A percentile compares a stretch with the other conserved stretches of the same genome.
These are phyloP conservation scores for Acleris emargana DNA, from an alignment of 2,888 invertebrate genomes.

Conservation along the genomic window DNA sequence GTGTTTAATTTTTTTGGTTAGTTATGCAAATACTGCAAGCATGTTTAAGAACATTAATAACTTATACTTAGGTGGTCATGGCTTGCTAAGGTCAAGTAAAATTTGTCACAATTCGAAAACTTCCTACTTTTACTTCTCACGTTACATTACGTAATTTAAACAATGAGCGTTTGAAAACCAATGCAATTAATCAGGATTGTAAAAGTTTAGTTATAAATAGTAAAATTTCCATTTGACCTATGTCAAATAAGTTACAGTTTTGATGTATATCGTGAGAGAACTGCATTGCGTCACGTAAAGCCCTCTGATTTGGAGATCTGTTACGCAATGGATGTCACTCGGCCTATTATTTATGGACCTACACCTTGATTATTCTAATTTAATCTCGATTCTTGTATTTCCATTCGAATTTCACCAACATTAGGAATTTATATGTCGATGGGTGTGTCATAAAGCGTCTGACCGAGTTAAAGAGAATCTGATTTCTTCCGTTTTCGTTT, in stretches of 20 bases:
- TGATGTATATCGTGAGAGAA: conserved; percentile 39
- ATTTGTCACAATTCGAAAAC: too few relatives aligned
- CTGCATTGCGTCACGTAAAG: conserved; percentile 21
- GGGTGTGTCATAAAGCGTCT: conserved; percentile 47
- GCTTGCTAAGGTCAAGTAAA: too few relatives aligned
- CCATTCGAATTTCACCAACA: conserved; percentile 57
- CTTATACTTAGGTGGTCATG: too few relatives aligned
- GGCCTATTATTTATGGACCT: conserved; percentile 53
- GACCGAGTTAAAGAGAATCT: conserved; percentile 36
- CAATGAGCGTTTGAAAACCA: too few relatives aligned
- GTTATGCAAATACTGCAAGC: too few relatives aligned
- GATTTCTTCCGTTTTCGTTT: conserved; percentile 45
- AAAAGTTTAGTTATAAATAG: conserved; percentile 19
- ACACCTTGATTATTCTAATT: conserved; percentile 54
- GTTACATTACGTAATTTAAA: too few relatives aligned
- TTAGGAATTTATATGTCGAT: conserved; percentile 60
- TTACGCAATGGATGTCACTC: conserved; percentile 47
- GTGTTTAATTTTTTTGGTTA: too few relatives aligned
- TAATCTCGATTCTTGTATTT: conserved; percentile 50
- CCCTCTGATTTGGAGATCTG: conserved; percentile 37
- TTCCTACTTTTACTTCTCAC: too few relatives aligned
- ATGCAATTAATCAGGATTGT: too few relatives aligned
- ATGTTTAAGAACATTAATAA: too few relatives aligned
- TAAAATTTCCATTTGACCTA: conserved; percentile 48
- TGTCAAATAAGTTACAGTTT: conserved; percentile 40